These are phyloP conservation scores for Saguinus midas DNA, from an alignment of 2,113 vertebrate genomes.

Conservation along the genomic window DNA sequence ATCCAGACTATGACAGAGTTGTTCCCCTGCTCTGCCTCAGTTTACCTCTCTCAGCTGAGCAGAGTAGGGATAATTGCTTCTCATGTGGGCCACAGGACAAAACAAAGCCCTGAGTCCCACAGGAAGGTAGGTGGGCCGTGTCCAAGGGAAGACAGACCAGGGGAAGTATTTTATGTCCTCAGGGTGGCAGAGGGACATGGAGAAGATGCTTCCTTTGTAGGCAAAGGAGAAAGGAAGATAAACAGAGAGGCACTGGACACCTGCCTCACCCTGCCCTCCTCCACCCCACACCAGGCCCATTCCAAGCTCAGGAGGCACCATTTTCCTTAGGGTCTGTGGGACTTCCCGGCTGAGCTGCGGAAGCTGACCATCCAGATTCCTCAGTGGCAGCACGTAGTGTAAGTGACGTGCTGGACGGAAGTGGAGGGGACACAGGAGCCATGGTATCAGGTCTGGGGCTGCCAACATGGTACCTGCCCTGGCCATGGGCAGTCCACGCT, in stretches of 20 bases:
- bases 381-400: background rate
- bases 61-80: background rate
- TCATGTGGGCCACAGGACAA: background rate
- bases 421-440: background rate
- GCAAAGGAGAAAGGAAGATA: background rate
- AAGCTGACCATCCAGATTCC: background rate
- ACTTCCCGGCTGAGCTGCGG: constrained; percentile 51
- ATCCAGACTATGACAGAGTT: background rate
- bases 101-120: background rate
- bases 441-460: background rate
- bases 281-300: background rate
- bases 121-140: accelerated
- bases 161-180: background rate
- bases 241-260: background rate
- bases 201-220: background rate
- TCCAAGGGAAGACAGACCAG: background rate
- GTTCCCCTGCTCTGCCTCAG: background rate
- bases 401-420: background rate
- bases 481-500: background rate
- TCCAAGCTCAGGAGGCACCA: accelerated
- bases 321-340: constrained; percentile 32
- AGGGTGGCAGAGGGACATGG: too few relatives aligned
- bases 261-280: background rate
- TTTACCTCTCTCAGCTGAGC: background rate
- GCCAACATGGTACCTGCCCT: background rate